Conservation (phyloP, 2,113 vertebrate species). For the Spizaetus ornatus region DNA sequence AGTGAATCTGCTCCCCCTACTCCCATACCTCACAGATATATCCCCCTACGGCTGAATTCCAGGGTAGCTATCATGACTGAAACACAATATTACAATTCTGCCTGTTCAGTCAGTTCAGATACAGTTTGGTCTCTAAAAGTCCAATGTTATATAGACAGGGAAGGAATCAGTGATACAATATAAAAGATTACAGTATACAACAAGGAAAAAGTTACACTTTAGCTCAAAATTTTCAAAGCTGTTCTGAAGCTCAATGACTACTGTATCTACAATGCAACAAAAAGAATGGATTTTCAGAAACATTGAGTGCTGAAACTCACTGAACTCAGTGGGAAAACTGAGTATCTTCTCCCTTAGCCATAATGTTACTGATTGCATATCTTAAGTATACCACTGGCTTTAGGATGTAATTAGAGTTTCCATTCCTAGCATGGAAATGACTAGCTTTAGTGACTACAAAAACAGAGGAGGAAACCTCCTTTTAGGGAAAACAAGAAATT, state of each 20-base stretch:
- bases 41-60: background rate
- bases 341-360: background rate
- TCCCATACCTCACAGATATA: background rate
- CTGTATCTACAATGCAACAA: background rate
- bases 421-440: background rate
- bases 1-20: background rate
- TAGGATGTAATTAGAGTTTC: background rate
- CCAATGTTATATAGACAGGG: background rate
- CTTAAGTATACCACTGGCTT: background rate
- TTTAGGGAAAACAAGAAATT: background rate
- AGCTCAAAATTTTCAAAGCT: background rate
- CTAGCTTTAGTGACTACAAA: background rate
- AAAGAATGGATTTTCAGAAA: background rate
- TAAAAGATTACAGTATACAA: background rate
- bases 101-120: background rate
- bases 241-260: background rate
- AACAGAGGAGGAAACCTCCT: background rate
- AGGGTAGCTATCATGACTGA: background rate
- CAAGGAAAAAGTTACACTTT: background rate
- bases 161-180: background rate
- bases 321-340: background rate
- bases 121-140: background rate
- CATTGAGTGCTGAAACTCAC: background rate
- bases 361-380: background rate
- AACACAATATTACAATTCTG: background rate